Conservation (phyloP, 2,888 invertebrate genomes). For the Thera britannica region DNA sequence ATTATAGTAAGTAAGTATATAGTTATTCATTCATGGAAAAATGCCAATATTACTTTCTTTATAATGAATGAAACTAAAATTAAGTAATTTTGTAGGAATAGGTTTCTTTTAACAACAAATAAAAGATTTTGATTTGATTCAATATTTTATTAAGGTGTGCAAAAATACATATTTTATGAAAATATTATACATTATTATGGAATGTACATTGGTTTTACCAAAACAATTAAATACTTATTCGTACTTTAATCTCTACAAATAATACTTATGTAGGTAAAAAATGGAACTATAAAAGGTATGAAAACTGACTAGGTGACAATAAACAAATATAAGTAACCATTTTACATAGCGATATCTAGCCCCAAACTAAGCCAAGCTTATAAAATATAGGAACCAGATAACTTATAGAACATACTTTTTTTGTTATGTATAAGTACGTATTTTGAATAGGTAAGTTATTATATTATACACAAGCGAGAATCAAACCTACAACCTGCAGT, state of each 20-base stretch:
- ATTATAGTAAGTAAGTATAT: too few species aligned
- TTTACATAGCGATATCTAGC: too few species aligned
- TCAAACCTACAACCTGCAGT: neutral
- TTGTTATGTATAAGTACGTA: too few species aligned
- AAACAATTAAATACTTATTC: neutral
- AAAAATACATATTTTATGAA: neutral
- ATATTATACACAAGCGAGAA: too few species aligned
- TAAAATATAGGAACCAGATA: too few species aligned
- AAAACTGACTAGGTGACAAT: slow-evolving; percentile 18
- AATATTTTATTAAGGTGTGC: slow-evolving; percentile 1
- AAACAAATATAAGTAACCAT: neutral
- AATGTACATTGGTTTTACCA: neutral
- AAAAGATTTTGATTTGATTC: neutral
- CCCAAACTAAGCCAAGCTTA: too few species aligned
- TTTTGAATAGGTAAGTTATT: too few species aligned
- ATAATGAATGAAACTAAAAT: too few species aligned
- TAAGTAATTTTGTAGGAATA: too few species aligned
- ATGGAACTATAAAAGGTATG: slow-evolving; percentile 6
- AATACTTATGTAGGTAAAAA: neutral
- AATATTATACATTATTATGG: neutral
- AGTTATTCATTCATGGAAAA: too few species aligned
- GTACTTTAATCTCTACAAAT: neutral
- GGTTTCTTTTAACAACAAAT: neutral
- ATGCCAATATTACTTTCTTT: too few species aligned
- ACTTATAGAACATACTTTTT: too few species aligned